A percentile compares a stretch with the other conserved stretches of the same genome.
Conservation (phyloP, 2,888 invertebrate species). For the Meteorus cinctellus region DNA sequence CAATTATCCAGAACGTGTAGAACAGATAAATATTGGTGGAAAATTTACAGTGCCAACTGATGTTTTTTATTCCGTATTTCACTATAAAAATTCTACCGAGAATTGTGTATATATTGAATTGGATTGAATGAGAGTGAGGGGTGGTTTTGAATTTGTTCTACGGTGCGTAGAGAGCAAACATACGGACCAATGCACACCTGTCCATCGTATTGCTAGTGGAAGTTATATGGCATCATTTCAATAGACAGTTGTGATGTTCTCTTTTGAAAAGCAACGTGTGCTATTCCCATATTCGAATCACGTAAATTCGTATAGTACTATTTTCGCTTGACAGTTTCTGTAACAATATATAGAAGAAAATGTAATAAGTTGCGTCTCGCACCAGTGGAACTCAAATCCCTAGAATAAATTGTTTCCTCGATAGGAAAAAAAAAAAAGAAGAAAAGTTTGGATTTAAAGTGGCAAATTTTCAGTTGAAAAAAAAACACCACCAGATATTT, state of each 20-base stretch:
- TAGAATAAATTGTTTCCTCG: neutral
- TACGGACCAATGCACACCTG: slow-evolving; percentile 30
- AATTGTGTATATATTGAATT: neutral
- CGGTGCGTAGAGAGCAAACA: slow-evolving; percentile 42
- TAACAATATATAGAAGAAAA: neutral
- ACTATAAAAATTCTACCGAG: neutral
- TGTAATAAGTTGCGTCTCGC: neutral
- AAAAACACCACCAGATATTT: neutral
- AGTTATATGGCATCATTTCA: neutral
- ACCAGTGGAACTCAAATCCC: neutral
- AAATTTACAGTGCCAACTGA: no score
- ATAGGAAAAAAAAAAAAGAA: neutral
- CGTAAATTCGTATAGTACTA: neutral
- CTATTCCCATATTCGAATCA: neutral
- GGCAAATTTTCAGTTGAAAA: neutral
- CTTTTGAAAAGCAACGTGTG: neutral
- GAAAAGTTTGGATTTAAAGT: neutral
- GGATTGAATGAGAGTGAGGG: neutral
- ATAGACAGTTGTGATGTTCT: neutral
- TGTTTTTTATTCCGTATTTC: neutral
- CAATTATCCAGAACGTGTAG: no score
- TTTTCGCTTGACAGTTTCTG: neutral
- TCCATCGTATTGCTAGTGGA: neutral
- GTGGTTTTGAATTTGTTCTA: slow-evolving; percentile 43
- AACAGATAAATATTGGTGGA: no score